These are phyloP conservation scores for Goniozus legneri DNA, from an alignment of 1,140 invertebrate genomes.

Conservation along the genomic window DNA sequence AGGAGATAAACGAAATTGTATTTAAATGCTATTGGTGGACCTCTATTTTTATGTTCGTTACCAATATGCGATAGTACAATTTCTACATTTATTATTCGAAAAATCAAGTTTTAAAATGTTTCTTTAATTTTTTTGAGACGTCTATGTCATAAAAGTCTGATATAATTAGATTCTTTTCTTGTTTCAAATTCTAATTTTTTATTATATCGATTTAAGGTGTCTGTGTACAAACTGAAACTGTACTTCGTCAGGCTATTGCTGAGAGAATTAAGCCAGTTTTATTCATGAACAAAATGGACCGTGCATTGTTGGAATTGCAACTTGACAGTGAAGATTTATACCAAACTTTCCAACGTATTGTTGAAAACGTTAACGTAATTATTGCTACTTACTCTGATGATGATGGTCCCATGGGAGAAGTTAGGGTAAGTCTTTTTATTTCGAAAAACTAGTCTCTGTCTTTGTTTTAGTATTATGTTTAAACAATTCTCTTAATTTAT, in stretches of 20 bases:
- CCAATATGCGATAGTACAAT: conserved; percentile 55
- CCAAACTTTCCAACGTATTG: conserved; percentile 99
- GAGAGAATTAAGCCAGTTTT: conserved; percentile 98
- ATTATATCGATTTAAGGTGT: conserved; percentile 70
- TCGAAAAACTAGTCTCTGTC: neutral
- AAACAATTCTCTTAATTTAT: conserved; percentile 28
- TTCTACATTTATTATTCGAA: conserved; percentile 19
- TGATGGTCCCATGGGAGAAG: conserved; percentile 97
- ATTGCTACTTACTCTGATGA: conserved; percentile 99
- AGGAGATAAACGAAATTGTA: conserved; percentile 43
- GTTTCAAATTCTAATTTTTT: conserved; percentile 1
- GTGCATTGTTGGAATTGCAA: conserved; percentile 92
- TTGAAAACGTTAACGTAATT: conserved; percentile 99
- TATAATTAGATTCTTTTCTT: conserved; percentile 1
- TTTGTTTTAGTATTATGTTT: conserved; percentile 16
- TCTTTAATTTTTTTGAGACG: conserved; percentile 4
- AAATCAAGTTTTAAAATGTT: neutral
- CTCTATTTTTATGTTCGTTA: conserved; percentile 66
- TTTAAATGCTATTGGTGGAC: conserved; percentile 62
- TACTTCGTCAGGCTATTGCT: conserved; percentile 96
- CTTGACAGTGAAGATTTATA: conserved; percentile 95
- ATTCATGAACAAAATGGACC: conserved; percentile 99
- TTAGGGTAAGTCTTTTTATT: conserved; percentile 65
- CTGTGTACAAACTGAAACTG: conserved; percentile 99
- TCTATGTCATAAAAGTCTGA: too few relatives aligned